Conservation (phyloP, 2,888 invertebrate species). For the Polydesmus complanatus region DNA sequence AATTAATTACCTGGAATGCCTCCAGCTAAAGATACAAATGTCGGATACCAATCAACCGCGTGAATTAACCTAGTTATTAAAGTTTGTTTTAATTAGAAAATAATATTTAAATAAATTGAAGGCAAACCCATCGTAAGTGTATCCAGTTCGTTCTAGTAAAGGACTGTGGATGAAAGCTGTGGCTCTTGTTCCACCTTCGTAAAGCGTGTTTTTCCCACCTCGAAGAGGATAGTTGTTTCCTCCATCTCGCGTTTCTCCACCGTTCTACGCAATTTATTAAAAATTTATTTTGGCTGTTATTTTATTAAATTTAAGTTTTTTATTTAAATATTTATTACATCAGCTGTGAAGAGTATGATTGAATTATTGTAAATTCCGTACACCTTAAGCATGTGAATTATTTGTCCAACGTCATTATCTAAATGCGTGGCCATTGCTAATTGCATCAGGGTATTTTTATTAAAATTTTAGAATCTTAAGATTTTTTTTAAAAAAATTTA, state of each 20-base stretch:
- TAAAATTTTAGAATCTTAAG: no score
- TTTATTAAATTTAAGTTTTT: neutral
- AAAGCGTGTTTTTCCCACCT: slow-evolving; percentile 14
- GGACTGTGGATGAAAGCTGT: slow-evolving; percentile 13
- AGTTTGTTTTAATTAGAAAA: neutral
- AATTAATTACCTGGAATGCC: slow-evolving; percentile 21
- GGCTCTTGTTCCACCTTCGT: slow-evolving; percentile 13
- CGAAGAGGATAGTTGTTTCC: slow-evolving; percentile 14
- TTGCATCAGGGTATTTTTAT: neutral
- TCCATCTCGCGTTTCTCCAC: slow-evolving; percentile 10
- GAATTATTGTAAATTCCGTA: slow-evolving; percentile 7
- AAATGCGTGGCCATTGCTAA: slow-evolving; percentile 12
- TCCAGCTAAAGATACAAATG: slow-evolving; percentile 31
- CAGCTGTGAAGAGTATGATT: slow-evolving; percentile 10
- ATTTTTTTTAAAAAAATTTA: neutral
- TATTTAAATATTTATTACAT: slow-evolving; percentile 4
- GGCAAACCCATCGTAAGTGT: slow-evolving; percentile 14
- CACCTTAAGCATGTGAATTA: slow-evolving; percentile 8
- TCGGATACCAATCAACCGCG: slow-evolving; percentile 36
- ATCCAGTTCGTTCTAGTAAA: slow-evolving; percentile 9
- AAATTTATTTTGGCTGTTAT: neutral
- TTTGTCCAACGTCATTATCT: slow-evolving; percentile 5
- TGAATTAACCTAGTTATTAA: slow-evolving; percentile 30
- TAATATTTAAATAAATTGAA: neutral
- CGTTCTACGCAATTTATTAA: slow-evolving; percentile 11